Base-by-base conservation (phyloP, 2,797 vertebrate genomes). In the Neopelma chrysocephalum region DNA sequence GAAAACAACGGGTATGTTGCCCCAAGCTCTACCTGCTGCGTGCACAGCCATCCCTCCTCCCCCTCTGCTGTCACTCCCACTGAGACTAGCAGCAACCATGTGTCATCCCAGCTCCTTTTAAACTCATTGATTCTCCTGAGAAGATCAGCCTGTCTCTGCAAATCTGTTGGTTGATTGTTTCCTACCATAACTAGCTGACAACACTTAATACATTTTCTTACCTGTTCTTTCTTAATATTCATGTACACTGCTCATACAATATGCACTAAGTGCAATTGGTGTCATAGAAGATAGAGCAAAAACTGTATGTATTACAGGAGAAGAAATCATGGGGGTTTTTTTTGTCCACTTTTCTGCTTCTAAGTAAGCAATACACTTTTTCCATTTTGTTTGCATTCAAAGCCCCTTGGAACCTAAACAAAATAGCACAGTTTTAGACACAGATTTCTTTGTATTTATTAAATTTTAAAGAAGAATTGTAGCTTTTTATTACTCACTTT, bases 141-240 rank as follows among this genome's bases (percentile, higher is more conserved):
- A 90, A 90, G 69, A 79, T 64, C 32, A 0, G 0, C 86, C 70
- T 92, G 70, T 91, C 93, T 95, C 82, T 82, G 70, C 45, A 76
- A 96, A 96, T 96, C 86, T 91, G 81, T 92, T 92, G 69, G 38
- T 57, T 92, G 73, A 69, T 90, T 89, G 66, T 91, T 73, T 92
- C 56, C 65, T 53, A 93, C 78, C n/a, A 64, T 73, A 85, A 87
- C 82, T 65, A 83, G 54, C 51, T 89, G 91, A 92, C 79, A 96
- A 65, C 34, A 36, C 6, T 25, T 90, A 83, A 94, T 87, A 47
- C 23, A 57, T 82, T 90, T 64, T 76, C 77, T 87, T 86, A 81
- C 58, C 48, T 85, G 14, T 12, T 71, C 32, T 71, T 88, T 83
- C 75, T 92, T 85, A 94, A 61, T 92, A 85, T 87, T 84, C 32